phyloP scores from a whole-genome alignment of 2,113 vertebrate genomes.

The Scomber colias region DNA sequence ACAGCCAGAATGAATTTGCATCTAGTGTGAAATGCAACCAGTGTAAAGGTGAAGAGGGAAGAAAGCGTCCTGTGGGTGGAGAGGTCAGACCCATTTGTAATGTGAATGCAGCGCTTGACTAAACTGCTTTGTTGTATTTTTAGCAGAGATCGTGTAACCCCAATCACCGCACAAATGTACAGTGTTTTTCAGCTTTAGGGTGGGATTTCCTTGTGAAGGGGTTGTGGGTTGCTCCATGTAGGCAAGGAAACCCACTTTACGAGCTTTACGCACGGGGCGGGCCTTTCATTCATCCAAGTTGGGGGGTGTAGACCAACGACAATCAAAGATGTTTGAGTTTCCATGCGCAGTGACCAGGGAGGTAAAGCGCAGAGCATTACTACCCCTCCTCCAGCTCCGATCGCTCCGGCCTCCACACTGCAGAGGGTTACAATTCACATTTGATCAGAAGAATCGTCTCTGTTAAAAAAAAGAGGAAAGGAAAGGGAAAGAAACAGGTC shows the following conservation, averaged over 20 bases:
- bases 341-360: slow-evolving; percentile 81
- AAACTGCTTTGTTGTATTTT: background rate
- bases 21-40: background rate
- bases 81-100: background rate
- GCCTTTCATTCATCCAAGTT: slow-evolving; percentile 75
- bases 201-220: slow-evolving; percentile 54
- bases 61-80: background rate
- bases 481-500: slow-evolving; percentile 35
- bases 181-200: slow-evolving; percentile 30
- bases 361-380: slow-evolving; percentile 68
- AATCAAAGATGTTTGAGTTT: slow-evolving; percentile 85
- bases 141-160: slow-evolving; percentile 1
- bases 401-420: slow-evolving; percentile 48
- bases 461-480: background rate
- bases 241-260: slow-evolving; percentile 54
- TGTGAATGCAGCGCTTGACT: background rate
- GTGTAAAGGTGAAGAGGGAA: background rate
- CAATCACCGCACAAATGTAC: background rate
- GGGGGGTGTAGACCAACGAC: slow-evolving; percentile 77
- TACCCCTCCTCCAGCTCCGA: slow-evolving; percentile 77
- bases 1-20: background rate
- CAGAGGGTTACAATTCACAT: slow-evolving; percentile 45
- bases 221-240: slow-evolving; percentile 40
- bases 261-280: slow-evolving; percentile 78
- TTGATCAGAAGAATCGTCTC: slow-evolving; percentile 12